Evolutionary conservation across 2,888 invertebrate genomes (phyloP).

Genomic region (Xestobium rufovillosum): DNA sequence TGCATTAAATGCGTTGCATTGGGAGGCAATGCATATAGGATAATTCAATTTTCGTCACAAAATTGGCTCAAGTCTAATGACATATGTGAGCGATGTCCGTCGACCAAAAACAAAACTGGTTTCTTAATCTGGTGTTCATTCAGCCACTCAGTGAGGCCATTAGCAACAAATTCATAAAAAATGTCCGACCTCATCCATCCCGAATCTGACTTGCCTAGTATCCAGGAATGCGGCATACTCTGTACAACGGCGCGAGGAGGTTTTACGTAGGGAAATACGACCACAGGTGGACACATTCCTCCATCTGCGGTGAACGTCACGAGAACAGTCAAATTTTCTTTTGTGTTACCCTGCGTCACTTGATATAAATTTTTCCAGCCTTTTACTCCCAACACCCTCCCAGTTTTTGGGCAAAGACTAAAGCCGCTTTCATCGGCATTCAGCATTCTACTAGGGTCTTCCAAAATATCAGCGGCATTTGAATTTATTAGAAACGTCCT

Average conservation of each 20-base stretch:
- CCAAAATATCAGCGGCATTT: slow-evolving; percentile 16
- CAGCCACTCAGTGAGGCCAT: slow-evolving; percentile 20
- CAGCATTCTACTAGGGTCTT: slow-evolving; percentile 28
- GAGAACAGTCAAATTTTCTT: slow-evolving; percentile 28
- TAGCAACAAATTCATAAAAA: slow-evolving; percentile 27
- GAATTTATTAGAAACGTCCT: slow-evolving; percentile 14
- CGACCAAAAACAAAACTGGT: slow-evolving; percentile 23
- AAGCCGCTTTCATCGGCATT: slow-evolving; percentile 35
- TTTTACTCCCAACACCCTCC: slow-evolving; percentile 23
- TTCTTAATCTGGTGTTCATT: slow-evolving; percentile 16
- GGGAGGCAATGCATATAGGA: slow-evolving; percentile 20
- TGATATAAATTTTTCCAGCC: too few species aligned
- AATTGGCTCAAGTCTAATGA: slow-evolving; percentile 21
- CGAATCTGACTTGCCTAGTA: slow-evolving; percentile 24
- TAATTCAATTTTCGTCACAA: slow-evolving; percentile 21
- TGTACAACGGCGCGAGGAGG: slow-evolving; percentile 14
- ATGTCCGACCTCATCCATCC: slow-evolving; percentile 27
- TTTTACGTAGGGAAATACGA: slow-evolving; percentile 17
- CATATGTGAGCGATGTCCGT: slow-evolving; percentile 27
- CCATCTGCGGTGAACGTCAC: slow-evolving; percentile 31
- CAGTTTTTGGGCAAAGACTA: slow-evolving; percentile 30
- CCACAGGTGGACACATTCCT: slow-evolving; percentile 24
- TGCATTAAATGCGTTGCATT: slow-evolving; percentile 18
- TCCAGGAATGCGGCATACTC: slow-evolving; percentile 32
- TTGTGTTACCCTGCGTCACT: too few species aligned